phyloP scores from a whole-genome alignment of 2,797 vertebrate species.

The Distichodus sexfasciatus region DNA sequence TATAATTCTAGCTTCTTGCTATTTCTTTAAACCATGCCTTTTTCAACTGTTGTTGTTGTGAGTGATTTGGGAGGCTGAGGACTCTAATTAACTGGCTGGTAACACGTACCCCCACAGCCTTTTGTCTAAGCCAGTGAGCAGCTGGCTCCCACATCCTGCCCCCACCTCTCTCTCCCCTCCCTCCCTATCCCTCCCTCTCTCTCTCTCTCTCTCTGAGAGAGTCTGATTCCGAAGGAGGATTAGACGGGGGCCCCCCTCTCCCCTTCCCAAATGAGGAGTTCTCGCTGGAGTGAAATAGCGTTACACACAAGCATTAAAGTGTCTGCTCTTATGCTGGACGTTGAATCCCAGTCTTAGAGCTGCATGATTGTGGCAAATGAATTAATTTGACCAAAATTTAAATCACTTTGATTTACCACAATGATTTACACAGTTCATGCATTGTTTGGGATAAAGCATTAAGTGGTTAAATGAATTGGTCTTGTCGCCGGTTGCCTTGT shows the following conservation, averaged over 20 bases:
- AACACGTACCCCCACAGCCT: slow-evolving; percentile 72
- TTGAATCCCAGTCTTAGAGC: too few relatives aligned
- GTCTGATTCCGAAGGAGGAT: slow-evolving; percentile 65
- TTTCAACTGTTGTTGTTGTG: slow-evolving; percentile 13
- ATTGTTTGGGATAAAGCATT: too few relatives aligned
- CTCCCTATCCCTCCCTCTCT: slow-evolving; percentile 64
- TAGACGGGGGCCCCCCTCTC: slow-evolving; percentile 49
- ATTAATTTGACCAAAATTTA: too few relatives aligned
- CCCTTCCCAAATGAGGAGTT: slow-evolving; percentile 24
- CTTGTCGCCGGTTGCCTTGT: too few relatives aligned
- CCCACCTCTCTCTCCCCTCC: slow-evolving; percentile 50
- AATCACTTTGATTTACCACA: too few relatives aligned
- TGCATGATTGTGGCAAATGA: too few relatives aligned
- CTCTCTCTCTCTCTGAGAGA: slow-evolving; percentile 15
- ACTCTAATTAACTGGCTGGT: slow-evolving; percentile 62
- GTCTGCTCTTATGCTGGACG: not conserved
- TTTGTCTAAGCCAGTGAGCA: slow-evolving; percentile 75
- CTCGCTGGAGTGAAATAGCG: not conserved
- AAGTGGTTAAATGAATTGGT: too few relatives aligned
- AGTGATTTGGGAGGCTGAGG: slow-evolving; percentile 30
- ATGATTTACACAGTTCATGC: too few relatives aligned
- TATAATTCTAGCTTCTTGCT: too few relatives aligned
- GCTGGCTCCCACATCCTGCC: slow-evolving; percentile 74
- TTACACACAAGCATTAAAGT: not conserved
- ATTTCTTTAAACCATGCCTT: too few relatives aligned